phyloP scores from a whole-genome alignment of 2,888 invertebrate genomes.

The Hyalella azteca region DNA sequence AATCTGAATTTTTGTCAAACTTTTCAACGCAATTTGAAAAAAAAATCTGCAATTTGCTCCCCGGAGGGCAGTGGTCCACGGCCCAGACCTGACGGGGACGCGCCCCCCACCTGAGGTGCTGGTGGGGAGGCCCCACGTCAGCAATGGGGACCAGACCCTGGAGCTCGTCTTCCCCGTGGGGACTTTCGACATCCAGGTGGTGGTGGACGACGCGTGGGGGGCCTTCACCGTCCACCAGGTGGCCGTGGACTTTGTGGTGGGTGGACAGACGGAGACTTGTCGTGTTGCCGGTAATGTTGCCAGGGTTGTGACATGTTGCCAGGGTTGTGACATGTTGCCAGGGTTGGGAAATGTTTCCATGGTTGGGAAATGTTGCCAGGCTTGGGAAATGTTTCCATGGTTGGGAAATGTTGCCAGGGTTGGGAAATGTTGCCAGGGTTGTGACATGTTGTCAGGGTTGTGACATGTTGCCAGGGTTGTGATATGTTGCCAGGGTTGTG shows the following conservation, averaged over 20 bases:
- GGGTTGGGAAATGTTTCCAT: too few species aligned
- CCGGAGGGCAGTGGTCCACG: conserved; percentile 45
- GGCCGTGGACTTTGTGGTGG: conserved; percentile 40
- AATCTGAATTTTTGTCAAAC: too few species aligned
- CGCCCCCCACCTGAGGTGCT: neutral
- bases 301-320: neutral
- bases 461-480: too few species aligned
- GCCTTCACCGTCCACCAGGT: conserved; percentile 47
- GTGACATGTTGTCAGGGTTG: too few species aligned
- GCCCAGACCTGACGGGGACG: neutral
- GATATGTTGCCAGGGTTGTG: too few species aligned
- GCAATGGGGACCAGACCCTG: conserved; percentile 33
- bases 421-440: too few species aligned
- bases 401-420: too few species aligned
- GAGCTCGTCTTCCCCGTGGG: conserved; percentile 58
- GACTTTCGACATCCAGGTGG: conserved; percentile 52
- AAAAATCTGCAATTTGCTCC: too few species aligned
- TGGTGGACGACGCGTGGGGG: conserved; percentile 55
- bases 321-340: neutral
- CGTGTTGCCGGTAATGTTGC: neutral
- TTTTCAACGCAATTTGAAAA: too few species aligned
- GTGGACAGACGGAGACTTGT: neutral
- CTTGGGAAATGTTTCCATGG: too few species aligned
- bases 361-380: too few species aligned
- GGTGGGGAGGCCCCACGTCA: conserved; percentile 23